These are phyloP conservation scores for Stictonetta naevosa DNA, from an alignment of 2,113 vertebrate genomes.

Conservation along the genomic window DNA sequence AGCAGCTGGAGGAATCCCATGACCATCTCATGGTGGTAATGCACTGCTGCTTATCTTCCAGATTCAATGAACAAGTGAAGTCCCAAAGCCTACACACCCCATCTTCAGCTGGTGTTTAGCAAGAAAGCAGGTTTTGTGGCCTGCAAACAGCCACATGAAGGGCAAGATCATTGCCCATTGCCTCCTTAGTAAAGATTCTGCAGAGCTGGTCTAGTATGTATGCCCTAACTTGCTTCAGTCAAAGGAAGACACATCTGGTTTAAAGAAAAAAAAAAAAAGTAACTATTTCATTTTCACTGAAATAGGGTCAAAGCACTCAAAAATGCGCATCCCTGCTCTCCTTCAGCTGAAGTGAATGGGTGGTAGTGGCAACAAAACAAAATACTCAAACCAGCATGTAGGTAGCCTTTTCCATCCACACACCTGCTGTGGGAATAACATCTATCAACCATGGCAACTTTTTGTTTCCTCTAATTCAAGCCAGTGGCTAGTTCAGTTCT, in stretches of 20 bases:
- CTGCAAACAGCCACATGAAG: neutral
- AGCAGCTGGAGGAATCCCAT: neutral
- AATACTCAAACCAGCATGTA: neutral
- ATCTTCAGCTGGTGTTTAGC: neutral
- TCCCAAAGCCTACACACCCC: neutral
- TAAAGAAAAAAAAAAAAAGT: neutral
- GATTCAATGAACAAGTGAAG: neutral
- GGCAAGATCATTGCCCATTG: neutral
- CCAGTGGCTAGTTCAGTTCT: neutral
- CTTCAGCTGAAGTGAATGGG: neutral
- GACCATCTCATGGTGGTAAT: neutral
- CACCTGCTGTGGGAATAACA: fast-evolving
- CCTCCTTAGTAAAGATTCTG: neutral
- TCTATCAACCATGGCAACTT: neutral
- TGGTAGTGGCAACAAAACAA: neutral
- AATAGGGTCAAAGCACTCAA: neutral
- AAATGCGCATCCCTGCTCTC: neutral
- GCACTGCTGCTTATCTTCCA: neutral
- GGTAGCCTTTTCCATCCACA: neutral
- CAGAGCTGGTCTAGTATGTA: neutral
- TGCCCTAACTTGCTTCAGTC: neutral
- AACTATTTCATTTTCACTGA: neutral
- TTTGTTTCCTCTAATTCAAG: neutral
- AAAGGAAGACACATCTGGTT: neutral
- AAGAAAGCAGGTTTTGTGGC: neutral